Base-by-base conservation (phyloP, 2,113 vertebrate species). In the Rhipidura dahli region DNA sequence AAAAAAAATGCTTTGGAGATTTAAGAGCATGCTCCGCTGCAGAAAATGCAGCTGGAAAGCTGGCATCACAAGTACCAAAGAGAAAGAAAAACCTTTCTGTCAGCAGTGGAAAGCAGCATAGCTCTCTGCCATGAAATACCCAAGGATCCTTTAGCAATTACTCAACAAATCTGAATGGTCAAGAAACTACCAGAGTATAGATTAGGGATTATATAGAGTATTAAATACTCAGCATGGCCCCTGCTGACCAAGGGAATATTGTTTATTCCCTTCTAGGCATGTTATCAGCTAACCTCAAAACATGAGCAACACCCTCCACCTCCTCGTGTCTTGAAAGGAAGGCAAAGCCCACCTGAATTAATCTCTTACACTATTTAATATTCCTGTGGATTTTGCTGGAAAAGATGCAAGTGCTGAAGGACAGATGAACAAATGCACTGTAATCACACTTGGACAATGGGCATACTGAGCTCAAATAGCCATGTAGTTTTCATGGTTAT, bases 171-270 rank as follows among this genome's bases (percentile, higher is more conserved):
- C 27, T 20, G 33, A 77, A 69, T 10, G 15, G 15, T 12, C 30
- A 70, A 19, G 15, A 22, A 21, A 22, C 6, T 5, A 3, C 5
- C 15, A 12, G 0, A 49, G 0, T 16, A 21, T 27, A 14, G 30
- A 57, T 21, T 30, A 65, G 83, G 76, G 61, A 66, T 7, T 14
- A 20, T 10, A 13, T 2, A n/a, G 60, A 42, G 31, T 9, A 21
- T 39, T 6, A 56, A 63, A 51, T 8, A 17, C 10, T 47, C 65
- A 51, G 21, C 4, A 2, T 23, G 49, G 61, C n/a, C 57, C 31
- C 28, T 53, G 17, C 61, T 85, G 49, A 59, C 21, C 47, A 47
- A 23, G 27, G 57, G 8, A 66, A 51, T 42, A 47, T 1, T 50
- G 15, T 42, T 50, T 75, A 35, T 27, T 80, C 39, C 51, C 27